Conservation (phyloP, 92 coral and sea anemone genomes). For the Montipora capitata region DNA sequence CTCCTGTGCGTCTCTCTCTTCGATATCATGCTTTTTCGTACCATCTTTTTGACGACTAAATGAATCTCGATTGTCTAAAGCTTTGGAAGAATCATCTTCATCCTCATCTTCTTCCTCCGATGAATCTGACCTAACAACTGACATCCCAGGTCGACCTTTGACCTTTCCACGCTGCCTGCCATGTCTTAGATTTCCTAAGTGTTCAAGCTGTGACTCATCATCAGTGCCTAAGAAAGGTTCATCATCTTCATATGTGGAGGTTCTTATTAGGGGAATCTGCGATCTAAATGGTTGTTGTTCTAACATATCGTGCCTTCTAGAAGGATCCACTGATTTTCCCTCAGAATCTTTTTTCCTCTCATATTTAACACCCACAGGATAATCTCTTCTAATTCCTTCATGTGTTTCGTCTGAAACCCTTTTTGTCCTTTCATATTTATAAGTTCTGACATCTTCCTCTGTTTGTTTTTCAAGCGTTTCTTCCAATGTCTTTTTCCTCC, state of each 20-base stretch:
- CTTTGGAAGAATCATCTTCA: slow-evolving; percentile 52
- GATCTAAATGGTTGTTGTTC: slow-evolving; percentile 13
- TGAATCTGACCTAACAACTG: slow-evolving; percentile 23
- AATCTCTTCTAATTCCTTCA: slow-evolving; percentile 7
- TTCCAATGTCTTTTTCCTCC: slow-evolving; percentile 34
- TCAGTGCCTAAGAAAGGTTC: background rate
- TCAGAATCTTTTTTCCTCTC: background rate
- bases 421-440: slow-evolving; percentile 6
- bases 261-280: slow-evolving; percentile 33
- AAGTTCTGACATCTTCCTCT: background rate
- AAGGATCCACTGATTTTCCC: slow-evolving; percentile 31
- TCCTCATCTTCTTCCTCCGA: slow-evolving; percentile 56
- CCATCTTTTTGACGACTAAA: slow-evolving; percentile 11
- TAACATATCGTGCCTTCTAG: slow-evolving; percentile 7
- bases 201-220: background rate
- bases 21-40: slow-evolving; percentile 6
- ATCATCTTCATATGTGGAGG: slow-evolving; percentile 32
- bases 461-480: slow-evolving; percentile 8
- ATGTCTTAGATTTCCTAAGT: slow-evolving; percentile 29
- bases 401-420: background rate
- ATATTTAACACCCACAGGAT: background rate
- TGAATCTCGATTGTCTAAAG: slow-evolving; percentile 7
- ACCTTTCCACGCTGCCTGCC: background rate
- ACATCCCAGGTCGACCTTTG: slow-evolving; percentile 12
- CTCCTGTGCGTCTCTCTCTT: slow-evolving; percentile 27